phyloP scores from a whole-genome alignment of 2,797 vertebrate genomes.

The Sebastes glaucus region DNA sequence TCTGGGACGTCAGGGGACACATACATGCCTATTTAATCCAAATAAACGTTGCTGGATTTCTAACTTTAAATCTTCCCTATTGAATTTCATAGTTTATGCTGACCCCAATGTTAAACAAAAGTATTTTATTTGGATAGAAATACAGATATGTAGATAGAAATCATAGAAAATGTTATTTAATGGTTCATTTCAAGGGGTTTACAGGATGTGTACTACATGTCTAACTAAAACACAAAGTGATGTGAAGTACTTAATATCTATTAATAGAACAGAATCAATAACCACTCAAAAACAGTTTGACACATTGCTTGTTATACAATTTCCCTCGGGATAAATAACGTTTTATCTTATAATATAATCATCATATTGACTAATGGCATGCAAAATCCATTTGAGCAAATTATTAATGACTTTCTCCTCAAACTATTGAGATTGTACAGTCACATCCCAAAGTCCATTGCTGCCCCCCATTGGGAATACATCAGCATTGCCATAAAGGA shows the following conservation, averaged over 20 bases:
- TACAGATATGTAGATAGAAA: background rate
- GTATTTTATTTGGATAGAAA: background rate
- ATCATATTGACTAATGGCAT: background rate
- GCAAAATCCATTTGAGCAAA: background rate
- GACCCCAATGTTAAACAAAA: background rate
- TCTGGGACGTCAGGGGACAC: too few species aligned
- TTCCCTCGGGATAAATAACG: background rate
- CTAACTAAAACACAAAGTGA: too few species aligned
- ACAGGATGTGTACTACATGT: too few species aligned
- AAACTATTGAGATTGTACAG: background rate
- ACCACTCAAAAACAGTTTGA: background rate
- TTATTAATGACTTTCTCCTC: background rate
- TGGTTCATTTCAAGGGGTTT: background rate
- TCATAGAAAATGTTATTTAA: too few species aligned
- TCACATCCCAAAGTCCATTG: background rate
- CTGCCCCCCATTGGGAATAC: background rate
- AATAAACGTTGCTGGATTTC: background rate
- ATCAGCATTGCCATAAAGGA: background rate
- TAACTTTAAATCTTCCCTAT: background rate
- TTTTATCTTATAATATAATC: background rate
- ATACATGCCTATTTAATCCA: too few species aligned
- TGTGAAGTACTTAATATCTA: background rate
- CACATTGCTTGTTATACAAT: background rate
- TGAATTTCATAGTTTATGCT: background rate
- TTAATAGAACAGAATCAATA: background rate